Conservation (phyloP, 2,797 vertebrate genomes). For the Lagorchestes hirsutus region DNA sequence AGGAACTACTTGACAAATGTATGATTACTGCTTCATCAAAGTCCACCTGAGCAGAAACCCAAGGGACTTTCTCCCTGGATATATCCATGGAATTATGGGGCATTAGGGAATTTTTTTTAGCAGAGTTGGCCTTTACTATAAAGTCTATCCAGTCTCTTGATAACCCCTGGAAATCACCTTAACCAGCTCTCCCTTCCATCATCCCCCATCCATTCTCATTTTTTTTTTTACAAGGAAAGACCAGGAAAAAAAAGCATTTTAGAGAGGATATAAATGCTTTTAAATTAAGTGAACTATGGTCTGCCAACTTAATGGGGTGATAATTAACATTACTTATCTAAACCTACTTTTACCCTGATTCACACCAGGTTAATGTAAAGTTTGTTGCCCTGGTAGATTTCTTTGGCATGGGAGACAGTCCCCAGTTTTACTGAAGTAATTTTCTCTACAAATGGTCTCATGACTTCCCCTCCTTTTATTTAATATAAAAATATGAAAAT, state of each 20-base stretch:
- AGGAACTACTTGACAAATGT: not conserved
- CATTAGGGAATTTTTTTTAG: slow-evolving; percentile 17
- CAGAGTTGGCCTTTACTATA: not conserved
- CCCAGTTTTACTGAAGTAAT: not conserved
- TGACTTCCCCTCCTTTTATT: not conserved
- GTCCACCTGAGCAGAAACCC: not conserved
- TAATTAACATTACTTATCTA: slow-evolving; percentile 26
- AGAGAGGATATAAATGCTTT: slow-evolving; percentile 3
- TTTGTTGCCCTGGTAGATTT: not conserved
- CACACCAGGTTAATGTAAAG: slow-evolving; percentile 1
- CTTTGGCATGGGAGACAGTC: not conserved
- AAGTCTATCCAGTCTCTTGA: slow-evolving; percentile 27
- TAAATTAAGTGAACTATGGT: not conserved
- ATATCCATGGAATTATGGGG: not conserved
- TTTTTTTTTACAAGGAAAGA: slow-evolving; percentile 19
- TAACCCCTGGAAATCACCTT: not conserved
- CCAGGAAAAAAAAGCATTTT: not conserved
- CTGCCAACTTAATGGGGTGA: slow-evolving; percentile 25
- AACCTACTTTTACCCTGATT: not conserved
- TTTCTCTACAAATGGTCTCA: not conserved
- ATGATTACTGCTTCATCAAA: slow-evolving; percentile 11
- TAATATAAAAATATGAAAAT: not conserved
- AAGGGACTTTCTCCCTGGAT: not conserved
- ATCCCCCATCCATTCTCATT: not conserved
- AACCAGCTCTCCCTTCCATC: too few relatives aligned